A percentile compares a stretch with the other conserved stretches of the same genome.
These are phyloP conservation scores for Labia minor DNA, from an alignment of 2,888 invertebrate genomes.

Conservation along the genomic window DNA sequence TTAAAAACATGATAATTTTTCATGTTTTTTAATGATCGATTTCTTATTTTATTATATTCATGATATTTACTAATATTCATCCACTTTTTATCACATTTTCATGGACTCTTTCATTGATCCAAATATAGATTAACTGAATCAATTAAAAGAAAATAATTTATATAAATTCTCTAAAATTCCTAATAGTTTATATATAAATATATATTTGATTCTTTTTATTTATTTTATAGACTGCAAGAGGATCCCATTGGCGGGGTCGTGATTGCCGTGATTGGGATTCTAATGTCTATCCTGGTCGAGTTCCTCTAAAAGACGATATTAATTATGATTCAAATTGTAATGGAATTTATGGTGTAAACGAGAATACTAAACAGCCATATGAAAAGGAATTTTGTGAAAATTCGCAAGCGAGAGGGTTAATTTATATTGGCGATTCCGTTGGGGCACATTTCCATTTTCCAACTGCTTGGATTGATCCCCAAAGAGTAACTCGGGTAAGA, in stretches of 20 bases:
- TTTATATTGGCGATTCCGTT: conserved; percentile 38
- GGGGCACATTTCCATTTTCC: conserved; percentile 43
- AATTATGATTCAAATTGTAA: conserved; percentile 32
- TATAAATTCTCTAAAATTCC: too few relatives aligned
- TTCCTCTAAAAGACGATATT: conserved; percentile 28
- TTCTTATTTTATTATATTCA: background rate
- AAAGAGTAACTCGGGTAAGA: conserved; percentile 31
- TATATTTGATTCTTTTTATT: too few relatives aligned
- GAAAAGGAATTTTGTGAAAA: conserved; percentile 30
- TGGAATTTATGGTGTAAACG: conserved; percentile 31
- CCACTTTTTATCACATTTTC: background rate
- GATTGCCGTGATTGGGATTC: conserved; percentile 32
- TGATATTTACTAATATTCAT: background rate
- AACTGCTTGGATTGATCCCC: conserved; percentile 37
- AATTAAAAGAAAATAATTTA: too few relatives aligned
- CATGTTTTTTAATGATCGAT: too few relatives aligned
- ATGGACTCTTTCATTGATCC: too few relatives aligned
- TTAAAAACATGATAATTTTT: background rate
- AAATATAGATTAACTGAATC: too few relatives aligned
- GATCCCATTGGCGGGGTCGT: conserved; percentile 33
- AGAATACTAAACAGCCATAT: conserved; percentile 27
- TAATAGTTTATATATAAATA: too few relatives aligned
- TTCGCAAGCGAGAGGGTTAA: conserved; percentile 29
- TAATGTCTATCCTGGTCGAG: conserved; percentile 31
- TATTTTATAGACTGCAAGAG: conserved; percentile 29